Base-by-base conservation (phyloP, 2,888 invertebrate genomes). In the Silvanus unidentatus region DNA sequence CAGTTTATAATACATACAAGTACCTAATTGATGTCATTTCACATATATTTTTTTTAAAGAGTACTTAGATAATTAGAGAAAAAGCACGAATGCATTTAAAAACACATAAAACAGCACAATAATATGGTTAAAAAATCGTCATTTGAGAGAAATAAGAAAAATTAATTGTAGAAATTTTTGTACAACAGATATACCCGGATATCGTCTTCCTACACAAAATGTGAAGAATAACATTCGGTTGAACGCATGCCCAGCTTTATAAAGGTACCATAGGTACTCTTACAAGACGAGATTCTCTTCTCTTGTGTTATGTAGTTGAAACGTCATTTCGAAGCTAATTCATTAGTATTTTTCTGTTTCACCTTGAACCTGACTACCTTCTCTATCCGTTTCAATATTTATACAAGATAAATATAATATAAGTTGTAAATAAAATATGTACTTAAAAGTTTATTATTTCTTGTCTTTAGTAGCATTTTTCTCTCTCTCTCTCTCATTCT, bases 351-450 rank as follows among this genome's bases (percentile, higher is more conserved):
- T 55, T 52, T 49, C 51, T 37, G 39, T 44, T 49, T 51, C 44
- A 47, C 57, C 57, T 57, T 57, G 57, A 57, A 57, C 57, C 57
- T 50, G 48, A 43, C 43, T 46, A 41, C 40, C 43, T 39, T 47
- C 50, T 42, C 42, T 44, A 46, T 38, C 44, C 42, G 15, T 37
- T 32, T 44, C 50, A 43, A 50, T 50, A 43, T 47, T 47, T 48
- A 12, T 9, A 50, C 43, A 43, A 47, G 44, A 46, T 40, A 43
- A 47, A 49, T 46, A 54, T 48, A 44, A 38, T 42, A 22, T 5
- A 22, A 22, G 8, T 22, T 5, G n/a, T n/a, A n/a, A n/a, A n/a
- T n/a, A n/a, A n/a, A n/a, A n/a, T n/a, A n/a, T n/a, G n/a, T n/a
- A n/a, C n/a, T n/a, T n/a, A n/a, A n/a, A n/a, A n/a, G n/a, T n/a